Evolutionary conservation across 2,113 vertebrate species (phyloP).

Genomic region (Lanius ludovicianus): DNA sequence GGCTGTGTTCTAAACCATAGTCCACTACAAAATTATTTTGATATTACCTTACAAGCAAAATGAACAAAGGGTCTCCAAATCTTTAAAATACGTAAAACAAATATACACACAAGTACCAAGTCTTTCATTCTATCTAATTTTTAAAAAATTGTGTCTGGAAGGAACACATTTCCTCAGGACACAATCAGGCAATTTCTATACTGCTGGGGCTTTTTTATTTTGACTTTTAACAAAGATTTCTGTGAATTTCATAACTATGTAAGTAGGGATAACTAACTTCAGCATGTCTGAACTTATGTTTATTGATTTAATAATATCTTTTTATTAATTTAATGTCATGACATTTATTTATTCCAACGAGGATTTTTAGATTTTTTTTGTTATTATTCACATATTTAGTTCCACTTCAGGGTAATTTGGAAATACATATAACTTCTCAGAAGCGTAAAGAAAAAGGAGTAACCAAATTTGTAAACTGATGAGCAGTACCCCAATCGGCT

Average conservation of each 20-base stretch:
- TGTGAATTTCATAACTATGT: neutral
- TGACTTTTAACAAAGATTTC: neutral
- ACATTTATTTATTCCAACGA: neutral
- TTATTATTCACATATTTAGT: neutral
- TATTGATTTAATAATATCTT: neutral
- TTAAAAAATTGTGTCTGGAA: neutral
- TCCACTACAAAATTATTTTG: neutral
- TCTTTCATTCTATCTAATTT: neutral
- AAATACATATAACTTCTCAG: neutral
- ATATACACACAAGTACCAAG: neutral
- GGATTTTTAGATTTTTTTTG: neutral
- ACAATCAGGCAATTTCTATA: neutral
- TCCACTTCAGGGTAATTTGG: neutral
- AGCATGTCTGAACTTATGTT: neutral
- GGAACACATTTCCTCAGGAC: neutral
- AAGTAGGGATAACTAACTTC: neutral
- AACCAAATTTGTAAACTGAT: neutral
- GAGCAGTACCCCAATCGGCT: neutral
- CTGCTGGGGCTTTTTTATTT: neutral
- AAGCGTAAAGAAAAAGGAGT: neutral
- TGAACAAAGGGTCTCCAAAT: neutral
- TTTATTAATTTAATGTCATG: neutral
- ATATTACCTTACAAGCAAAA: neutral
- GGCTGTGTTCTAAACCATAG: neutral
- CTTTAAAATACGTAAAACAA: neutral